Base-by-base conservation (phyloP, 2,113 vertebrate genomes). In the Arenaria interpres region DNA sequence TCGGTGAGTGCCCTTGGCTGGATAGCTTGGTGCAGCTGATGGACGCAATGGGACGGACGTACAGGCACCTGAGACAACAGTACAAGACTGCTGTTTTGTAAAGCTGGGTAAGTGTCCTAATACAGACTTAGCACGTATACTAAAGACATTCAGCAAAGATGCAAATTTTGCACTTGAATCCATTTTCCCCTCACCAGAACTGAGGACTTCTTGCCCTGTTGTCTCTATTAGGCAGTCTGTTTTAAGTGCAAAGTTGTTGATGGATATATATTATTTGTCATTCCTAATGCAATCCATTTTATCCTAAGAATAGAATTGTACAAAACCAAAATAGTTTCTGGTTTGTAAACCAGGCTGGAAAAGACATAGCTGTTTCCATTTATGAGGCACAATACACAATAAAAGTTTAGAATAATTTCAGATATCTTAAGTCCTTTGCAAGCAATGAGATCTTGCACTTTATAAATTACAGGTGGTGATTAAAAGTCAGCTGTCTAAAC, bases 1-100 rank as follows among this genome's bases (percentile, higher is more conserved):
- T 54, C 98, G 98, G 96, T 99, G 98, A 62, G 97, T 96, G 45
- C 97, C 97, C 43, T 93, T 90, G 21, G 95, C 59, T 12, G 98
- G 97, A 50, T 18, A 84, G 59, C 59, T 67, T 23, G 94, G 85
- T 1, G 98, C 98, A 50, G 75, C 59, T 51, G 97, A 98, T 46
- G 96, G 96, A 54, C 80, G 97, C 51, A 98, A 84, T 10, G 98
- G 98, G 30, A 93, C 45, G 0, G 96, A 97, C 27, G 93, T 97
- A 41, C 97, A 98, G 62, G 81, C 25, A 27, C 98, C 98, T 98
- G 66, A 68, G 57, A 50, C 95, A 94, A 93, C 37, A 89, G 48
- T 28, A 7, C 9, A 51, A 12, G 41, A 39, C 0, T 50, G 51
- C 63, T 68, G 24, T 16, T 51, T 90, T 33, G n/a, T 35, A 78